These are phyloP conservation scores for Synergus itoensis DNA, from an alignment of 2,888 invertebrate species.

Conservation along the genomic window DNA sequence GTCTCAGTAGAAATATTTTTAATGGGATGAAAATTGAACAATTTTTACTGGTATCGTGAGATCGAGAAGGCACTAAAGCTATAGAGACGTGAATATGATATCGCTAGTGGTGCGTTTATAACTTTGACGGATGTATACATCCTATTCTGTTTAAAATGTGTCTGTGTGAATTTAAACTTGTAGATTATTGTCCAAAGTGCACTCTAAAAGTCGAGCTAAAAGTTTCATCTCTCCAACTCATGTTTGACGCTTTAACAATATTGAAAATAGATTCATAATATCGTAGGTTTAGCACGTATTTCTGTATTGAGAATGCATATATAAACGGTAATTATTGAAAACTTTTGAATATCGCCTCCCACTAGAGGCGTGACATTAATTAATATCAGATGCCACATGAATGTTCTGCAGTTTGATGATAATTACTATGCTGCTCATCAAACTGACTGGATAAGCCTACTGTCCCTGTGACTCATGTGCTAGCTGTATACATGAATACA, in stretches of 20 bases:
- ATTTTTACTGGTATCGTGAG: background rate
- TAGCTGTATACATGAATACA: background rate
- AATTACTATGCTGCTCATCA: conserved; percentile 26
- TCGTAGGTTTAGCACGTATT: too few species aligned
- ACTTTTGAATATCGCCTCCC: background rate
- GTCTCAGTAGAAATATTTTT: too few species aligned
- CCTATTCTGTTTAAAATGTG: background rate
- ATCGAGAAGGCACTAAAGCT: background rate
- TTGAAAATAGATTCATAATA: too few species aligned
- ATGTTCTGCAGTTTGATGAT: background rate
- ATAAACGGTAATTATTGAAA: too few species aligned
- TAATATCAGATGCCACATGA: background rate
- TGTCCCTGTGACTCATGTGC: background rate
- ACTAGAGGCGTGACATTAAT: background rate
- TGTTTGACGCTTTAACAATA: too few species aligned
- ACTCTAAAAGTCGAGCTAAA: too few species aligned
- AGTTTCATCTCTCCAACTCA: too few species aligned
- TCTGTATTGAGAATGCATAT: too few species aligned
- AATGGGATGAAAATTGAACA: too few species aligned
- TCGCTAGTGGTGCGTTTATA: conserved; percentile 43
- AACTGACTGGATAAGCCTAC: conserved; percentile 25
- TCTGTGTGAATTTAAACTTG: background rate
- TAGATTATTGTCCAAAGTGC: too few species aligned
- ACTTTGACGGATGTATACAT: conserved; percentile 43
- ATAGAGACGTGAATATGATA: conserved; percentile 43